phyloP scores from a whole-genome alignment of 2,797 vertebrate species.

The Centropyge bicolor region DNA sequence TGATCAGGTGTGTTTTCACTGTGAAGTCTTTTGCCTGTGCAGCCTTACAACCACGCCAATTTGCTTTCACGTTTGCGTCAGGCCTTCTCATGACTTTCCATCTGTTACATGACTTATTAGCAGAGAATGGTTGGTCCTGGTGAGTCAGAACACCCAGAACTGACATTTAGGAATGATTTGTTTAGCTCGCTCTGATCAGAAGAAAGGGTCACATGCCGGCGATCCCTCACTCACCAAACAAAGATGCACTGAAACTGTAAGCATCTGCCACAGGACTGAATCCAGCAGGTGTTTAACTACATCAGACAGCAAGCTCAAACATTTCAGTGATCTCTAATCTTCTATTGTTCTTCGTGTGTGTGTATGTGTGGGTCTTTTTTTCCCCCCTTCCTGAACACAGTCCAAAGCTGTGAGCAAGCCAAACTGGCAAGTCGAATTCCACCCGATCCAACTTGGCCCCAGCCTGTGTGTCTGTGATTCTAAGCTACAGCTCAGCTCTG shows the following conservation, averaged over 20 bases:
- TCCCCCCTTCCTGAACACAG: constrained; percentile 5
- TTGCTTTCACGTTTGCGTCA: constrained; percentile 15
- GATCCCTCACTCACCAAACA: constrained; percentile 62
- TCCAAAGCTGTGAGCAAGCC: constrained; percentile 43
- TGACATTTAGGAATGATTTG: constrained; percentile 64
- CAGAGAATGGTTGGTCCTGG: constrained; percentile 39
- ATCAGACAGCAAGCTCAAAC: constrained; percentile 62
- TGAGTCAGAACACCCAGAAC: constrained; percentile 66
- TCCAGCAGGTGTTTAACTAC: constrained; percentile 70
- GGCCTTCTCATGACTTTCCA: constrained; percentile 37
- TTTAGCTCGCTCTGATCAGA: constrained; percentile 74
- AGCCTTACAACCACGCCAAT: constrained; percentile 12
- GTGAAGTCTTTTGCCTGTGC: constrained; percentile 10
- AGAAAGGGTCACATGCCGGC: constrained; percentile 54
- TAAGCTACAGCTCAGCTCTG: constrained; percentile 37
- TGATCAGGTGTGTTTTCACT: too few species aligned
- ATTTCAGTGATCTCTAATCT: constrained; percentile 48
- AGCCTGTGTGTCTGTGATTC: constrained; percentile 40
- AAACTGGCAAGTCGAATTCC: constrained; percentile 49
- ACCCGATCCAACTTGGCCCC: constrained; percentile 42
- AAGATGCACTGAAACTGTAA: constrained; percentile 52
- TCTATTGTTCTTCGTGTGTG: constrained; percentile 33
- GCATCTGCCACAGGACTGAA: constrained; percentile 58
- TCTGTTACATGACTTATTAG: constrained; percentile 61
- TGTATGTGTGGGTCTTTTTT: constrained; percentile 21